Evolutionary conservation across 2,888 invertebrate species (phyloP).

Genomic region (Geophilus truncorum): DNA sequence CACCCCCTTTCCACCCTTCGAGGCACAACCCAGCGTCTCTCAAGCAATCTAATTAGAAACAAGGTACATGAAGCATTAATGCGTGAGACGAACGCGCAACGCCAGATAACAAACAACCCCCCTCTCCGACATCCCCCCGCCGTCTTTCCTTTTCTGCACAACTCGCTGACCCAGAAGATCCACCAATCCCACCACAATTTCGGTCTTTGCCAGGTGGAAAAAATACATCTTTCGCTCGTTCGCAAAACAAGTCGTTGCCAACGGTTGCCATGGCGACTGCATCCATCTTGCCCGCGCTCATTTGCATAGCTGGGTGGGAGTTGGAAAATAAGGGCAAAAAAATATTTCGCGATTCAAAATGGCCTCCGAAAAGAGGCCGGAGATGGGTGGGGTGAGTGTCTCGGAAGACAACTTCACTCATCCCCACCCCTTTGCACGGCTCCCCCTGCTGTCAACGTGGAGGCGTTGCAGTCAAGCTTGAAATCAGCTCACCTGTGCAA

Average conservation of each 20-base stretch:
- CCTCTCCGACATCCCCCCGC: not conserved
- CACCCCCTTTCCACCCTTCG: not conserved
- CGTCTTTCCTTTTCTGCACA: conserved; percentile 7
- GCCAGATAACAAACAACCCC: conserved; percentile 32
- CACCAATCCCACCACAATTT: not conserved
- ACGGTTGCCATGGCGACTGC: not conserved
- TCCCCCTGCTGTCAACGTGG: conserved; percentile 3
- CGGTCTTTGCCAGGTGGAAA: not conserved
- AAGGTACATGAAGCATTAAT: conserved; percentile 34
- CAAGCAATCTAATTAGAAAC: conserved; percentile 33
- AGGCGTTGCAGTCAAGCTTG: conserved; percentile 27
- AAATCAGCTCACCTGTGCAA: conserved; percentile 27
- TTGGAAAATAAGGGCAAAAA: not conserved
- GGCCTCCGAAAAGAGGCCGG: not conserved
- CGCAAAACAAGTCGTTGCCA: not conserved
- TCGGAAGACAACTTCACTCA: not conserved
- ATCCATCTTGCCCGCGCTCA: not conserved
- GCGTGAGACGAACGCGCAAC: conserved; percentile 29
- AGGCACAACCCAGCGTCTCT: conserved; percentile 18
- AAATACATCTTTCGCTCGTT: not conserved
- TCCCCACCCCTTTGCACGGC: not conserved
- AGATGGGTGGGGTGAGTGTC: not conserved
- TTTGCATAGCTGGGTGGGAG: not conserved
- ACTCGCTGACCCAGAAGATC: conserved; percentile 13
- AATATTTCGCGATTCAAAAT: too few species aligned